Evolutionary conservation across 2,113 vertebrate species (phyloP).

Genomic region (Muntiacus muntjak): DNA sequence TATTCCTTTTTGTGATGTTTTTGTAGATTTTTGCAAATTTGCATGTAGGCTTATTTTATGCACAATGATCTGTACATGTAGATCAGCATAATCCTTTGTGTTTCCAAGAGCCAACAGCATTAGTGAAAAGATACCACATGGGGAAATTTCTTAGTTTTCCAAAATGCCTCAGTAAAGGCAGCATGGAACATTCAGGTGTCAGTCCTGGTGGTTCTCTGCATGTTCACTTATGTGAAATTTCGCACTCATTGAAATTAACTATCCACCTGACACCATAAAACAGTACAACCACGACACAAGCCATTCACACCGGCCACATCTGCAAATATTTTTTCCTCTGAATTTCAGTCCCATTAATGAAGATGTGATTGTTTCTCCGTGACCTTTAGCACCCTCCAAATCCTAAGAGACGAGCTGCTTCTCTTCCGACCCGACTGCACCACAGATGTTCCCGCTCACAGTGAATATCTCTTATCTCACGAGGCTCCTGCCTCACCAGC

Average conservation of each 20-base stretch:
- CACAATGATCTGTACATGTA: neutral
- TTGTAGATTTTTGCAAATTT: neutral
- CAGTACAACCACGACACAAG: conserved; percentile 13
- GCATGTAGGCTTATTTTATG: neutral
- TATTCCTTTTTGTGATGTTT: neutral
- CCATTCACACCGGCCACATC: conserved; percentile 67
- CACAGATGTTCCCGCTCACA: neutral
- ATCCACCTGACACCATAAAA: conserved; percentile 32
- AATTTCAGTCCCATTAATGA: conserved; percentile 64
- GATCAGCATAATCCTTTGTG: neutral
- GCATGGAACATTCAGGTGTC: neutral
- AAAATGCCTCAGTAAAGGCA: conserved; percentile 49
- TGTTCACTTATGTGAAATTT: neutral
- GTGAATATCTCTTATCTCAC: conserved; percentile 29
- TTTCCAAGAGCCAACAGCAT: conserved; percentile 25
- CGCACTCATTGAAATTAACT: conserved; percentile 7
- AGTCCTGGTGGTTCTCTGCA: neutral
- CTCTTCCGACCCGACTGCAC: conserved; percentile 11
- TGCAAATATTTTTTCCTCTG: conserved; percentile 75
- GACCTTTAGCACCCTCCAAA: conserved; percentile 13
- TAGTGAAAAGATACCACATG: conserved; percentile 28
- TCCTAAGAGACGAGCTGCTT: neutral
- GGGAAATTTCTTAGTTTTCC: conserved; percentile 46
- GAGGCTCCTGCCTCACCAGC: conserved; percentile 1
- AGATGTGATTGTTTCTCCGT: conserved; percentile 50